phyloP scores from a whole-genome alignment of 2,113 vertebrate genomes.

The Leptodactylus fuscus region DNA sequence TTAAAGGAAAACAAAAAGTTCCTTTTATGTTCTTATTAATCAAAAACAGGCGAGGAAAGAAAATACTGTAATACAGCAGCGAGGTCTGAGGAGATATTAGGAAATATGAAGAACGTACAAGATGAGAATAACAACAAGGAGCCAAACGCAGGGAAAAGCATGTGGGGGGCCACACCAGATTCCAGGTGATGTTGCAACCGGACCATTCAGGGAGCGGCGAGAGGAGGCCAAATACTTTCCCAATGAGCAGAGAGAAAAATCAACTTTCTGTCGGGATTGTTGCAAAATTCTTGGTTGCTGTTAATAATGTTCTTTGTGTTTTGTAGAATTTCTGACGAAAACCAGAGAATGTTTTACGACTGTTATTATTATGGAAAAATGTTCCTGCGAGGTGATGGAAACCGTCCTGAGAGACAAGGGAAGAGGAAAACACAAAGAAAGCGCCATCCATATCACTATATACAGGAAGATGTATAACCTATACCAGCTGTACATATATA shows the following conservation, averaged over 20 bases:
- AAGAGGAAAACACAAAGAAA: not conserved
- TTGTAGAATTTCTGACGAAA: slow-evolving; percentile 21
- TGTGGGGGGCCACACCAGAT: not conserved
- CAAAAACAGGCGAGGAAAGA: no score
- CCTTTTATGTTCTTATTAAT: no score
- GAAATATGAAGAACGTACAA: no score
- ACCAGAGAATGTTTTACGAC: slow-evolving; percentile 33
- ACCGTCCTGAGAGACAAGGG: not conserved
- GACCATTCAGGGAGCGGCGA: not conserved
- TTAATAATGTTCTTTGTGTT: not conserved
- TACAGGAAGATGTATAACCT: not conserved
- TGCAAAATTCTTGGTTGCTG: slow-evolving; percentile 22
- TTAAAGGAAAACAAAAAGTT: no score
- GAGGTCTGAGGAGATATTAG: no score
- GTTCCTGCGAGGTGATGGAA: not conserved
- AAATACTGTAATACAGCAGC: no score
- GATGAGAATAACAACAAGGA: no score
- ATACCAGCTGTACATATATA: no score
- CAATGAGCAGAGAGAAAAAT: not conserved
- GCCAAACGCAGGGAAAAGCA: no score
- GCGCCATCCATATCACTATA: not conserved
- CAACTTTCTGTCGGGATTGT: slow-evolving; percentile 23
- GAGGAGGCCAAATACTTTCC: not conserved
- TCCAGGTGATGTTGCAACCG: slow-evolving; percentile 44
- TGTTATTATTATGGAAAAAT: not conserved